Base-by-base conservation (phyloP, 1,140 invertebrate species). In the Aradophagus sp. region DNA sequence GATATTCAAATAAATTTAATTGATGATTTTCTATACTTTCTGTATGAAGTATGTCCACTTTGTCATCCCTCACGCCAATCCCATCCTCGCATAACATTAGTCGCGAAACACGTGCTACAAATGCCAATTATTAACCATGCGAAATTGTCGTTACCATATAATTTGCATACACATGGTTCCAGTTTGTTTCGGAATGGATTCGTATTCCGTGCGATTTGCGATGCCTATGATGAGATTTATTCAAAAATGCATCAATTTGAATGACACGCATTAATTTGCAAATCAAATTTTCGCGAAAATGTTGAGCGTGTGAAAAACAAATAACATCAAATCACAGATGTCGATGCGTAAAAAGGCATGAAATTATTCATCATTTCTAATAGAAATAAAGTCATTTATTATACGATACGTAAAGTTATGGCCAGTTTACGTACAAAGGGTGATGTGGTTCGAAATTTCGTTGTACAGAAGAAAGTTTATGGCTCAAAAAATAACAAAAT, bases 361-460 rank as follows among this genome's bases (percentile, higher is more conserved):
- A 44, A 50, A 70, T 75, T 78, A 75, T 80, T 55, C 74, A 72
- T 74, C 79, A 80, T 83, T 77, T 52, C 77, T 82, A 80, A 82
- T 82, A 82, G 74, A 81, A 81, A 77, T 41, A 80, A 81, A 80
- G 61, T 75, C 63, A 44, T 31, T 29, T n/a, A 73, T 67, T 80
- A 81, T 81, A 81, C 77, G 75, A 75, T 77, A 81, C 80, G 74
- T 83, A 83, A 83, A 81, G 65, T 76, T 63, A 62, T 70, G 65
- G 71, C 53, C 75, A 67, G 74, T 79, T 80, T 80, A 80, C 67
- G 68, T 50, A 31, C 41, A 45, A 38, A 63, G 52, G 61, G 61
- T 65, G 61, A 42, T 65, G 55, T 65, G 56, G 55, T 56, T 44
- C 56, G 50, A 66, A 66, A 48, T 12, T 31, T 11, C 26, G 36